Evolutionary conservation across 1,140 invertebrate species (phyloP), one percentile per base, ranked within the genome.

Genomic region (Cheumatopsyche charites): DNA sequence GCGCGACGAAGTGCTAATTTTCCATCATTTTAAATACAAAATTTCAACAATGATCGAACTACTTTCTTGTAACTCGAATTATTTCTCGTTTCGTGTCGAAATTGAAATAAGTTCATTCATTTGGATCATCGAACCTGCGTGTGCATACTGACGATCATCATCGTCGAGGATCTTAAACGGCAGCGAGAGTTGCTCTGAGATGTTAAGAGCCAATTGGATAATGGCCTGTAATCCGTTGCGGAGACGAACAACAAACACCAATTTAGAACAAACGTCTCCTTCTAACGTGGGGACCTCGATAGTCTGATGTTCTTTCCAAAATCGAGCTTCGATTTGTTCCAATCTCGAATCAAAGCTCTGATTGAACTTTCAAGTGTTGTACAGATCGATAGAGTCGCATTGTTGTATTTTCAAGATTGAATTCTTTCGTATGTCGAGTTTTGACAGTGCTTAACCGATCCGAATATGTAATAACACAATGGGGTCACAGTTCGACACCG

Each of bases 181-280:
- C 23, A 58, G 41, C 11, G 69, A 49, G 62, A 58, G 58, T 15
- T 63, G 58, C 72, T 73, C 72, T 73, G 69, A 73, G 72, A 70
- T 52, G 67, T 42, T 26, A 36, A 36, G 29, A 29, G 11, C 63
- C 72, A 73, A 73, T 73, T 73, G 72, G 67, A 73, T 73, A 73
- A 73, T 69, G 26, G 72, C 11, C 36, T 43, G 21, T 69, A 73
- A 72, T 72, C 62, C 41, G 71, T 58, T 62, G 65, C 23, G 65
- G 66, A 68, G 65, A 72, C 63, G 45, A 62, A 61, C 65, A 72
- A 72, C 69, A 71, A 58, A 58, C 21, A 23, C 55, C 55, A 58
- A 58, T 58, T 58, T 36, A 36, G 29, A 36, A 36, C 29, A 36
- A 36, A 36, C 29, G 29, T 36, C 29, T 36, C 29, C 29, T 36